These are phyloP conservation scores for Rhagonycha fulva DNA, from an alignment of 2,888 invertebrate genomes.

Conservation along the genomic window DNA sequence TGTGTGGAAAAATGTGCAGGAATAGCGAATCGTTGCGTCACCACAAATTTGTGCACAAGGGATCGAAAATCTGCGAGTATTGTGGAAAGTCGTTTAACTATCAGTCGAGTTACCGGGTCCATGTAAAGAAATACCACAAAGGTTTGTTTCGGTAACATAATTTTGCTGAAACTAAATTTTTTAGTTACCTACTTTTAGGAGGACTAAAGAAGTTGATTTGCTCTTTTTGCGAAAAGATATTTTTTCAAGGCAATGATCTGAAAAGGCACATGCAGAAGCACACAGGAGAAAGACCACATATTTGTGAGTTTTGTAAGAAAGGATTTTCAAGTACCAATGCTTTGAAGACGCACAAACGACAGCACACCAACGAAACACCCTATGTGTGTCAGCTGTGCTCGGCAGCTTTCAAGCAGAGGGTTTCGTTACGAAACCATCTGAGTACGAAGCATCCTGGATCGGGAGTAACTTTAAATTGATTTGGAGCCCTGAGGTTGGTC, in stretches of 20 bases:
- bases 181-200: no score
- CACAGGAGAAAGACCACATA: slow-evolving; percentile 24
- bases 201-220: slow-evolving; percentile 10
- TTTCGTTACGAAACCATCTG: slow-evolving; percentile 19
- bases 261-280: slow-evolving; percentile 25
- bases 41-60: background rate
- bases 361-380: slow-evolving; percentile 28
- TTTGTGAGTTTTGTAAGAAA: slow-evolving; percentile 21
- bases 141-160: background rate
- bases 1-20: background rate
- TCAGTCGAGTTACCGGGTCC: background rate
- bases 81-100: background rate
- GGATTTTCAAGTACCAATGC: slow-evolving; percentile 23
- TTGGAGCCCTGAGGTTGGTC: background rate
- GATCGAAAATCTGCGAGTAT: background rate
- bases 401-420: slow-evolving; percentile 18
- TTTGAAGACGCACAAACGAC: slow-evolving; percentile 19
- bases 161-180: background rate
- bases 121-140: background rate
- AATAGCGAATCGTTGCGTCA: background rate
- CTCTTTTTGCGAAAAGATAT: slow-evolving; percentile 16
- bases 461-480: background rate
- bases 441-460: slow-evolving; percentile 14
- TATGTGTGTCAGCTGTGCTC: slow-evolving; percentile 19
- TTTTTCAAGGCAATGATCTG: slow-evolving; percentile 8